Evolutionary conservation across 2,888 invertebrate genomes (phyloP), one percentile per base, ranked within the genome.

Genomic region (Xanthorhoe spadicearia): DNA sequence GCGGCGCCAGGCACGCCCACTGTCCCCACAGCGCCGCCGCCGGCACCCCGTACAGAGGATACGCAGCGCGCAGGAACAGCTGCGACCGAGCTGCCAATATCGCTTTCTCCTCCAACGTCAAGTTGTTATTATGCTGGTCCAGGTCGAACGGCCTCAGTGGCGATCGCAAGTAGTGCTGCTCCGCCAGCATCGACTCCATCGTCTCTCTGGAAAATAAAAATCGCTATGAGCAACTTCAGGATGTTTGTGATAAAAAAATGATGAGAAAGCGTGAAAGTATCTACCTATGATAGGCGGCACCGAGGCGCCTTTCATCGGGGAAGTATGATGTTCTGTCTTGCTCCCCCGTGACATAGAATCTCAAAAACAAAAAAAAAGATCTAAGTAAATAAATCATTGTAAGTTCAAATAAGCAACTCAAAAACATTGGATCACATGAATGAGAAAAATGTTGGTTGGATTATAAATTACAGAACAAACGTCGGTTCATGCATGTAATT

Each of bases 171-270:
- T 97, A 95, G 77, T 97, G 97, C 88, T 97, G 97, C 82, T 97
- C 97, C 51, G 96, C 96, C 79, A 97, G 87, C 96, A 97, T 96
- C 61, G 96, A 96, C 88, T 97, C 97, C 97, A 97, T 97, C 65
- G 97, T 97, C 92, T 97, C 97, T 90, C 97, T 97, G 95, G 75
- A 91, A 93, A 71, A 78, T 76, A 64, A 79, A 35, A 32, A 63
- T 13, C 61, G 66, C 19, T 70, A 64, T 76, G 75, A 70, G 77
- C 58, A 60, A 74, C 78, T 77, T 77, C 81, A 77, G 7, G 38
- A 51, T 50, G 18, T 43, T 38, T 46, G 15, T 50, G 63, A 64
- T 65, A 67, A 57, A 23, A n/a, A 61, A 62, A 64, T 64, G 69
- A 74, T 71, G 72, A 74, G 61, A 64, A 68, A 64, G 64, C 64